A percentile compares a stretch with the other conserved stretches of the same genome.
Conservation (phyloP, 2,888 invertebrate genomes). For the Bruchidius siliquastri region DNA sequence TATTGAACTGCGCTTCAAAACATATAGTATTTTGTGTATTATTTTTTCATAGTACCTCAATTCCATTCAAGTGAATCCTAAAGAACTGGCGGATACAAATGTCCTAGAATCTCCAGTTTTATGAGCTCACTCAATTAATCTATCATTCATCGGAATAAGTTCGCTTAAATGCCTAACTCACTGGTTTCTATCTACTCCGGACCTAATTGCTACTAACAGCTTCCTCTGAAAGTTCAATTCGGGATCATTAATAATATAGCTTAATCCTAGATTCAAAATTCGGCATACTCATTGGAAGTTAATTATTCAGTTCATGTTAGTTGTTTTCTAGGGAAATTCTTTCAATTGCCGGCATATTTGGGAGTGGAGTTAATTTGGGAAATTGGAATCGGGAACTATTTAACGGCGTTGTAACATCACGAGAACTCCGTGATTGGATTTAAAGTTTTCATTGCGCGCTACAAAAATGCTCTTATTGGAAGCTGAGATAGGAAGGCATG, state of each 20-base stretch:
- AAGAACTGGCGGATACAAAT: no score
- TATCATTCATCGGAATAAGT: conserved; percentile 4
- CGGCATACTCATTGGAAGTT: neutral
- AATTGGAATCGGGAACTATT: neutral
- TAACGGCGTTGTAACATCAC: neutral
- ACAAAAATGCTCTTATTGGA: neutral
- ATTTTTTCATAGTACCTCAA: no score
- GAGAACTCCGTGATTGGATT: neutral
- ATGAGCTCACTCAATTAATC: neutral
- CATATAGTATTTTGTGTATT: no score
- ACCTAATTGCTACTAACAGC: conserved; percentile 15
- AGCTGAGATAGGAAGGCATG: neutral
- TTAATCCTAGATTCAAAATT: neutral
- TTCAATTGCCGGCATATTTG: neutral
- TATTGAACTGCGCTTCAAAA: no score
- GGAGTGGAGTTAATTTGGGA: neutral
- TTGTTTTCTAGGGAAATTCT: neutral
- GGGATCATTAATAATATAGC: conserved; percentile 1
- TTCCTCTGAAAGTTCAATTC: conserved; percentile 15
- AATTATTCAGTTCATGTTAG: neutral
- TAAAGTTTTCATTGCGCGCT: neutral
- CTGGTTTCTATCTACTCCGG: conserved; percentile 11
- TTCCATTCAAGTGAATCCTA: no score
- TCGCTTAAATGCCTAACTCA: conserved; percentile 12
- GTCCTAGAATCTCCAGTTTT: neutral